Evolutionary conservation across 1,140 invertebrate genomes (phyloP), one percentile per base, ranked within the genome.

Genomic region (Eueides isabella): DNA sequence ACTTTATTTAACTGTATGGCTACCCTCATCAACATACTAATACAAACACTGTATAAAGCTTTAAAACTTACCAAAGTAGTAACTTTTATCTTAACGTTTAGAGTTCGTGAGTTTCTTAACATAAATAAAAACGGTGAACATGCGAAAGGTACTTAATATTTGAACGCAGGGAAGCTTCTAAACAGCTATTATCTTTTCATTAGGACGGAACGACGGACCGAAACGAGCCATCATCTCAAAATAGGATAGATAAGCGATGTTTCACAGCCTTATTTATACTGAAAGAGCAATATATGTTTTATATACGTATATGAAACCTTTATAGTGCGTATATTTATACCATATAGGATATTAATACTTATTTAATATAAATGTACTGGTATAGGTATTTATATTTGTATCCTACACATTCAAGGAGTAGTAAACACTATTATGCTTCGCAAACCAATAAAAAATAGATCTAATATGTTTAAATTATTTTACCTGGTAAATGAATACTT

Each of bases 161-260:
- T 68, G 11, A 61, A 26, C 44, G 16, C 61, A 68, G 41, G 33
- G 26, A 61, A 33, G 48, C 48, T 55, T 61, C 31, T 68, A 68
- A 68, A 68, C 67, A 68, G 67, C 55, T 68, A 68, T 68, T 68
- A 68, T 68, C 44, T 68, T 68, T 68, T 41, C 67, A 68, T 68
- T 68, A 68, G 67, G 48, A 31, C 67, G 41, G 44, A 67, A 31
- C 67, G 67, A 30, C n/a, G 41, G 44, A 48, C 67, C 55, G 29
- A 31, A 68, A 68, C 67, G 48, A 67, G 44, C 66, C 66, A 61
- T 68, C 67, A 68, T 68, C 67, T 68, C 67, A 61, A 68, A 55
- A 68, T 41, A 61, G 28, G 67, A 68, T 55, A 68, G 67, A 68
- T 68, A 68, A 68, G 48, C 55, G 55, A 61, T 61, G 48, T 16